Conservation (phyloP, 2,113 vertebrate species). For the Lipotes vexillifer region DNA sequence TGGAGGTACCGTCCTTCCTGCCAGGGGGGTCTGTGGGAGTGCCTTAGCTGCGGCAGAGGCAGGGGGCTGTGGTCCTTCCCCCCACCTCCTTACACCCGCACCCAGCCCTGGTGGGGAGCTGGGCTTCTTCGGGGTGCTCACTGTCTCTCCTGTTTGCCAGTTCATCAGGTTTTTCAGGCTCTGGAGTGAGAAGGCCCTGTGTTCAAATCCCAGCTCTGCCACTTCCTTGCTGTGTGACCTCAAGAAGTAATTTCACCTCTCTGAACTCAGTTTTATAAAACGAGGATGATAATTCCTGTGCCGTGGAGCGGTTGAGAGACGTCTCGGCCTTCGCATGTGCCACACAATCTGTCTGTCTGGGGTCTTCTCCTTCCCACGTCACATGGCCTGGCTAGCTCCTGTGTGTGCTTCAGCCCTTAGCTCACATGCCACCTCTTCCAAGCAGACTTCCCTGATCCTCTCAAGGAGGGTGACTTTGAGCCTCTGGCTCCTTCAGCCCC, state of each 20-base stretch:
- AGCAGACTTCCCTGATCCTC: background rate
- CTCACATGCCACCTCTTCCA: background rate
- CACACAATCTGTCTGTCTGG: background rate
- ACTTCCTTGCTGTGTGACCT: background rate
- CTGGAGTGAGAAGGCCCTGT: background rate
- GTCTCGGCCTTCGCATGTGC: background rate
- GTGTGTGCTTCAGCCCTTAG: background rate
- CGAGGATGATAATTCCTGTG: background rate
- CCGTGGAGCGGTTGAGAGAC: background rate
- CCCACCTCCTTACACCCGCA: background rate
- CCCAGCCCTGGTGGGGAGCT: background rate
- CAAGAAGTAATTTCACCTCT: background rate
- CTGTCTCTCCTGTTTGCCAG: background rate
- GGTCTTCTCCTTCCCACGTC: background rate
- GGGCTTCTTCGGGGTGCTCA: background rate
- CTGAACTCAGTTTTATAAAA: background rate
- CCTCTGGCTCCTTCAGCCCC: background rate
- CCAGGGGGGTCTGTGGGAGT: conserved; percentile 56
- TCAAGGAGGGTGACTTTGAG: background rate
- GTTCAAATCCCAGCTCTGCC: background rate
- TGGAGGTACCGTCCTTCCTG: conserved; percentile 91
- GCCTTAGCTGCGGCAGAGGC: background rate
- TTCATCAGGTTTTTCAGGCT: background rate
- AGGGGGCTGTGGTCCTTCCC: background rate
- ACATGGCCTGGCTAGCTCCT: background rate